Percentiles rank a stretch among this genome's conserved stretches.
Evolutionary conservation across 2,113 vertebrate species (phyloP).

Genomic region (Gnathonemus longibarbis): DNA sequence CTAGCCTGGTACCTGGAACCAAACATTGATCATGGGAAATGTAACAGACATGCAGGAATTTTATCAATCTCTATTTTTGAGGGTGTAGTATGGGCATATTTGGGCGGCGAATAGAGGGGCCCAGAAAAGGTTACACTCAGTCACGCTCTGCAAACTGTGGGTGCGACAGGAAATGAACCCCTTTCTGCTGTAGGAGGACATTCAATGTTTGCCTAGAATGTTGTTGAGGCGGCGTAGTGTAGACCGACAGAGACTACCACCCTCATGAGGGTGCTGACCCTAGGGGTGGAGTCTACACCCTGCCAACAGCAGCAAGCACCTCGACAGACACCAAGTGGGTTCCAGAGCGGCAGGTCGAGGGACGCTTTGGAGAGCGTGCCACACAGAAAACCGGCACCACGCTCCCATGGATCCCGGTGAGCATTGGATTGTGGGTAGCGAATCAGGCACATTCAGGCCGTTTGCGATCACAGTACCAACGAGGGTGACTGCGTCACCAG

Average conservation of each 20-base stretch:
- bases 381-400: too few relatives aligned
- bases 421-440: neutral
- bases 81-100: neutral
- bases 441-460: neutral
- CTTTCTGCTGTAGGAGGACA: neutral
- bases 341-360: neutral
- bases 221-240: neutral
- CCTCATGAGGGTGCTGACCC: neutral
- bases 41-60: neutral
- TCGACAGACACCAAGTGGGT: neutral
- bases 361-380: neutral
- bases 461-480: neutral
- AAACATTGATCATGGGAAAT: neutral
- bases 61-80: neutral
- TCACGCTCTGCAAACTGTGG: neutral
- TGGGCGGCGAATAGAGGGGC: neutral
- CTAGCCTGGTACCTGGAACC: neutral
- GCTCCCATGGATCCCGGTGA: neutral
- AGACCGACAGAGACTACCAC: neutral
- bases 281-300: neutral
- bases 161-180: neutral
- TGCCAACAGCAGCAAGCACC: neutral
- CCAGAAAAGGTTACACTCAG: neutral
- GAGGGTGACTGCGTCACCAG: neutral
- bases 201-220: neutral